Base-by-base conservation (phyloP, 2,888 invertebrate genomes). In the Diarsia rubi region DNA sequence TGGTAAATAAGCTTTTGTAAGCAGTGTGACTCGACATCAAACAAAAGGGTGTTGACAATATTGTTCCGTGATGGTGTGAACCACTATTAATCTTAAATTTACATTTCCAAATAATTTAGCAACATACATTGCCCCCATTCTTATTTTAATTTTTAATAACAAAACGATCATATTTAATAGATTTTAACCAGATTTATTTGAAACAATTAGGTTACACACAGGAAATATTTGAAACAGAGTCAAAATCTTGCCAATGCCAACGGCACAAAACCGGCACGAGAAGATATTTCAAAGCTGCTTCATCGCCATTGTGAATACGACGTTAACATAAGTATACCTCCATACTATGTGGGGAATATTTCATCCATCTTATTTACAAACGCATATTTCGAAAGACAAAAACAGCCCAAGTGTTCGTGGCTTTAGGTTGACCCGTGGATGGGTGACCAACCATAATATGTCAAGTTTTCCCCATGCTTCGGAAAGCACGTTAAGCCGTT, bases 361-460 rank as follows among this genome's bases (percentile, higher is more conserved):
- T 66, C 69, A 80, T 70, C 45, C 37, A 69, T 75, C 81, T 73
- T 81, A 76, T 86, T 87, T 82, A 75, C 62, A 75, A 63, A 79
- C 57, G 65, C 69, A 75, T 74, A 69, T 80, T 67, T 52, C 27
- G 24, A 49, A 63, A 73, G 59, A 73, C 70, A 81, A 78, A 82
- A 78, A 84, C 69, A 62, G 8, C 8, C 37, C 0, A 37, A 37
- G 37, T 8, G 37, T 37, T 37, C 37, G 37, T 37, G 8, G 31
- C 31, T 31, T 37, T 37, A 37, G 37, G 37, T 37, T 37, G 8
- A 37, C 8, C 8, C 37, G 37, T 37, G 8, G 37, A 37, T 8
- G 37, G 37, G 37, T 37, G 37, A 37, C 6, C 37, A 37, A 3
- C 5, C 37, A 6, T 37, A 5, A 37, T 5, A 37, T 37, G 6